phyloP scores from a whole-genome alignment of 2,113 vertebrate species.

The Numida meleagris region DNA sequence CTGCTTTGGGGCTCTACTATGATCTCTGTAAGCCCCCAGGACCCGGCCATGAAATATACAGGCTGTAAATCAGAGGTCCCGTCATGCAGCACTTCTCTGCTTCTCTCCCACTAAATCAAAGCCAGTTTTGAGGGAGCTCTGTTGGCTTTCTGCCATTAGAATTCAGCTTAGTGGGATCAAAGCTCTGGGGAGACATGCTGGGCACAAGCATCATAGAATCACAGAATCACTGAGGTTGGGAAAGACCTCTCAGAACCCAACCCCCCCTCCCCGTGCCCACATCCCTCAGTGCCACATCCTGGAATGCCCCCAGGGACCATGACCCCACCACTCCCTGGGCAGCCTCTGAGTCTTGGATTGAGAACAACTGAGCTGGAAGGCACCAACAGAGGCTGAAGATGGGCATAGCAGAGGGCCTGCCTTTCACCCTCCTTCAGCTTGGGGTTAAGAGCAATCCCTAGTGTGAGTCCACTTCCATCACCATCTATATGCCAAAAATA shows the following conservation, averaged over 20 bases:
- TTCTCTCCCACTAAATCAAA: background rate
- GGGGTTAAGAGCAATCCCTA: background rate
- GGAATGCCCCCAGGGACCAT: too few relatives aligned
- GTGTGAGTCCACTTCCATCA: background rate
- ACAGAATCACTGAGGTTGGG: too few relatives aligned
- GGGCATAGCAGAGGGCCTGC: background rate
- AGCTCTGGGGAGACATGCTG: background rate
- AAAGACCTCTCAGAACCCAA: too few relatives aligned
- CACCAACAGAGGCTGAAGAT: background rate
- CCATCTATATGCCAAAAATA: background rate
- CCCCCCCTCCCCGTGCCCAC: too few relatives aligned
- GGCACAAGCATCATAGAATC: background rate
- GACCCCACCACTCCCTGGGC: too few relatives aligned
- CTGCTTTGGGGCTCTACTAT: background rate
- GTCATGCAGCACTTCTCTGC: background rate
- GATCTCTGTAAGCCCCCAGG: background rate
- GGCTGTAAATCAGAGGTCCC: background rate
- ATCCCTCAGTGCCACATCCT: too few relatives aligned
- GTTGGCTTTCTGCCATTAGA: background rate
- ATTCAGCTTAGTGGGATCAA: background rate
- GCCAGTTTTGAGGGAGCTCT: rapidly evolving
- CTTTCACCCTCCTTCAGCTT: background rate
- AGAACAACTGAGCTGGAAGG: background rate
- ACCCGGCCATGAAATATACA: background rate
- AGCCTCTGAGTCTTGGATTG: background rate